Evolutionary conservation across 2,888 invertebrate species (phyloP).

Genomic region (Drosophila percnosoma): DNA sequence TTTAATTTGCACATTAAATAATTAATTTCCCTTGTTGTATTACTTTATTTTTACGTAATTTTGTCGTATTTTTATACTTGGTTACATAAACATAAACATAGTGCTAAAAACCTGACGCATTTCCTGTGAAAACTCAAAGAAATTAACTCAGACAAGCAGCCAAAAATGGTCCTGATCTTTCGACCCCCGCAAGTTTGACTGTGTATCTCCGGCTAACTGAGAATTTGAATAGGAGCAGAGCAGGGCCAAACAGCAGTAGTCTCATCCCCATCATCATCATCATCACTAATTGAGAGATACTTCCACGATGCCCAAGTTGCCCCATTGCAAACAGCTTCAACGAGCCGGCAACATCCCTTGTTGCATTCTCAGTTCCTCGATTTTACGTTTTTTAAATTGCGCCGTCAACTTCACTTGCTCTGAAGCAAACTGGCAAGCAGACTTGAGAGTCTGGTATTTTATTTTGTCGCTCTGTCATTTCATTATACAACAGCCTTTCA

Average conservation of each 20-base stretch:
- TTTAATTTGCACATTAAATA: slow-evolving; percentile 66
- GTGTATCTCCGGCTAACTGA: slow-evolving; percentile 20
- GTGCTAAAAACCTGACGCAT: slow-evolving; percentile 34
- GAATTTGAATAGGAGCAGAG: slow-evolving; percentile 28
- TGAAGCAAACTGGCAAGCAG: slow-evolving; percentile 11
- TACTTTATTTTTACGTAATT: slow-evolving; percentile 16
- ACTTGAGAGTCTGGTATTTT: slow-evolving; percentile 11
- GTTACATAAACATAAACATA: slow-evolving; percentile 40
- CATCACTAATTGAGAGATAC: slow-evolving; percentile 68
- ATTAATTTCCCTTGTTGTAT: slow-evolving; percentile 8
- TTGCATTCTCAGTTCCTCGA: slow-evolving; percentile 24
- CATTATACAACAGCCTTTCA: slow-evolving; percentile 37
- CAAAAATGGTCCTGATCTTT: slow-evolving; percentile 15
- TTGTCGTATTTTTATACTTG: slow-evolving; percentile 33
- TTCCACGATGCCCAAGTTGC: slow-evolving; percentile 43
- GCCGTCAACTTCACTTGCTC: slow-evolving; percentile 41
- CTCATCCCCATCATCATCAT: slow-evolving; percentile 23
- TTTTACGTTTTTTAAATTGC: slow-evolving; percentile 55
- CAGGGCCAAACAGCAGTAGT: slow-evolving; percentile 24
- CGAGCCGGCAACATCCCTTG: slow-evolving; percentile 32
- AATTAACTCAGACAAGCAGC: slow-evolving; percentile 20
- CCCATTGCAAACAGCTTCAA: slow-evolving; percentile 32
- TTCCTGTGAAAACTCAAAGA: slow-evolving; percentile 14
- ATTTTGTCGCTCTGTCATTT: slow-evolving; percentile 11
- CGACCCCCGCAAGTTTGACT: slow-evolving; percentile 1